Evolutionary conservation across 2,888 invertebrate genomes (phyloP), one percentile per base, ranked within the genome.

Genomic region (Euspilapteryx auroguttella): DNA sequence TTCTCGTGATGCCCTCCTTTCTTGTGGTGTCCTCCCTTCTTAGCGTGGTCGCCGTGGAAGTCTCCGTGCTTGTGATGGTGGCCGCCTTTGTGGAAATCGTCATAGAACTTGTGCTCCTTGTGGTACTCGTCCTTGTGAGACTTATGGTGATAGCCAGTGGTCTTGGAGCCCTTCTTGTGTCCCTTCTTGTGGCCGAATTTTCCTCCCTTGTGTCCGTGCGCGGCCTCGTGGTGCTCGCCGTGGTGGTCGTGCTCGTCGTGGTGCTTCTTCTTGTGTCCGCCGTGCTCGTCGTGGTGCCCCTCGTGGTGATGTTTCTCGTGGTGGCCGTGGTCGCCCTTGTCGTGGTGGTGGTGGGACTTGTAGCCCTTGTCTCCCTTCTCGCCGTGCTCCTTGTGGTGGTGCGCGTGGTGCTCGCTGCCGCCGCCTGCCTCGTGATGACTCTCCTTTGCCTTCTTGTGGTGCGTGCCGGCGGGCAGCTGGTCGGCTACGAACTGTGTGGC

Each of bases 31-130:
- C 87, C 89, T 35, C 82, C 85, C 44, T 90, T 87, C 55, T 83
- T 83, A 35, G 83, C 85, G 48, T 89, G 89, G 47, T 89, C 84
- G 12, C 86, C 85, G 45, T 89, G 85, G 63, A 85, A 85, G 51
- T 86, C 83, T 8, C 89, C 90, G 44, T 87, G 86, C 48, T 90
- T 91, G 55, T 85, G 82, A 49, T 90, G 89, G 47, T 89, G 84
- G 1, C 90, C 90, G 3, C 86, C 87, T 50, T 90, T 89, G 58
- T 91, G 87, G 57, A 85, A 85, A 54, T 91, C 89, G 48, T 91
- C 90, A 62, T 91, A 91, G 77, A 91, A 91, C 57, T 90, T 89
- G 56, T 89, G 89, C 47, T 89, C 86, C 55, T 91, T 91, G 45
- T 88, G 85, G 50, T 86, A 90, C 51, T 92, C 91, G 47, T 91